phyloP scores from a whole-genome alignment of 2,888 invertebrate species.

The Drosophila gaucha region DNA sequence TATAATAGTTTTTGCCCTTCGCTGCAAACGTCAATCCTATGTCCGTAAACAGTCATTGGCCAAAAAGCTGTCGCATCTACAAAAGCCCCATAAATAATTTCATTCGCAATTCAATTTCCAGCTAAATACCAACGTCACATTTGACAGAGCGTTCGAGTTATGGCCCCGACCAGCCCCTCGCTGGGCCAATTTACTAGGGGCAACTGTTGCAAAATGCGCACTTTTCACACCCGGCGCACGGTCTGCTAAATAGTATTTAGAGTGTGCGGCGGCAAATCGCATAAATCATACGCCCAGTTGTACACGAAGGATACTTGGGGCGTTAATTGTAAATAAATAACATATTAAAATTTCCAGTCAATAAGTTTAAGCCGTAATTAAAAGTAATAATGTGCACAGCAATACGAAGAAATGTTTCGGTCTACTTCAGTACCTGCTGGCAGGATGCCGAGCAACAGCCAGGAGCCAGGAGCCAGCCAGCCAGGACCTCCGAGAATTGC shows the following conservation, averaged over 20 bases:
- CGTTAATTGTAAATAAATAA: conserved; percentile 80
- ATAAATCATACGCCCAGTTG: conserved; percentile 78
- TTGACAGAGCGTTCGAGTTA: conserved; percentile 41
- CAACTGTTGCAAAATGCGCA: conserved; percentile 71
- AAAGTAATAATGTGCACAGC: conserved; percentile 72
- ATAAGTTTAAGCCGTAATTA: conserved; percentile 79
- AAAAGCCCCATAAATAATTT: conserved; percentile 74
- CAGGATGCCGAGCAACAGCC: conserved; percentile 48
- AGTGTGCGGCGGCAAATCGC: conserved; percentile 55
- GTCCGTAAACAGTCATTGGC: conserved; percentile 42
- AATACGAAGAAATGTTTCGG: conserved; percentile 30
- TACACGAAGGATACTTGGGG: conserved; percentile 58
- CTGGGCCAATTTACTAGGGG: conserved; percentile 54
- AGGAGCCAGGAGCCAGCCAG: conserved; percentile 5
- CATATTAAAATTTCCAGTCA: conserved; percentile 81
- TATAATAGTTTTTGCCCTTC: conserved; percentile 18
- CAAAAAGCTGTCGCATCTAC: conserved; percentile 71
- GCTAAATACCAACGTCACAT: conserved; percentile 53
- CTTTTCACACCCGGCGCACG: conserved; percentile 16
- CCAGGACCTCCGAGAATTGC: conserved; percentile 4
- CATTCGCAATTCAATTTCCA: conserved; percentile 68
- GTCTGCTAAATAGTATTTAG: conserved; percentile 39
- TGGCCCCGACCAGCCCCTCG: conserved; percentile 10
- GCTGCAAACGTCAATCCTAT: conserved; percentile 13
- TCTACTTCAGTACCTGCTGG: conserved; percentile 54